Evolutionary conservation across 2,888 invertebrate species (phyloP), one percentile per base, ranked within the genome.

Genomic region (Calliphora vomitoria): DNA sequence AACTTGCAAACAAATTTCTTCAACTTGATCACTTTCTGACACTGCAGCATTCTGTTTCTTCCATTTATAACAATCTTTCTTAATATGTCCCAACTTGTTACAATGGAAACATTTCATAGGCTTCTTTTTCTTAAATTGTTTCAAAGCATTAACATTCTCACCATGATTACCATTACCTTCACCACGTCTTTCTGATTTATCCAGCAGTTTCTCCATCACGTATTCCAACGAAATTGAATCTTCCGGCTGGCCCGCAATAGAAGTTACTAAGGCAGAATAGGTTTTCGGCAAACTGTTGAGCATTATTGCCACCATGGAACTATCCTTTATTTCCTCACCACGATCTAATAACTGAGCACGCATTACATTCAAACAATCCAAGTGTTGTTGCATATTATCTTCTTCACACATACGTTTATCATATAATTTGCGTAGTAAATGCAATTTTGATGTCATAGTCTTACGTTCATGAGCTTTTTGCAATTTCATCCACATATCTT

Each of bases 121-220:
- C 13, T 38, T 72, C 5, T 41, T 38, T 4, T 60, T 60, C 15
- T 62, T 78, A 50, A 10, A 66, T 76, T 66, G 38, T 38, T 79
- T 47, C 31, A 69, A 58, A 79, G 60, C 69, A 15, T 58, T 55
- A n/a, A n/a, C n/a, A 20, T 68, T 55, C 15, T 78, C 41, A 53
- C n/a, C 55, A 41, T 38, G 25, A 8, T 38, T 55, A 15, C 25
- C 55, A 38, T 38, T 62, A 53, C 78, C 66, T 18, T 38, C 55
- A 31, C 20, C 41, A 44, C 55, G 25, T 50, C 78, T 55, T 68
- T 78, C 41, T 6, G 25, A 38, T 55, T 78, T 38, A 38, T 66
- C 66, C 20, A 66, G 18, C 3, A 66, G 4, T 2, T 44, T 66
- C 44, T 66, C 44, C 64, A 35, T 50, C n/a, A 66, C 53, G 20